These are phyloP conservation scores for Herminia tarsipennalis DNA, from an alignment of 2,888 invertebrate genomes.

Conservation along the genomic window DNA sequence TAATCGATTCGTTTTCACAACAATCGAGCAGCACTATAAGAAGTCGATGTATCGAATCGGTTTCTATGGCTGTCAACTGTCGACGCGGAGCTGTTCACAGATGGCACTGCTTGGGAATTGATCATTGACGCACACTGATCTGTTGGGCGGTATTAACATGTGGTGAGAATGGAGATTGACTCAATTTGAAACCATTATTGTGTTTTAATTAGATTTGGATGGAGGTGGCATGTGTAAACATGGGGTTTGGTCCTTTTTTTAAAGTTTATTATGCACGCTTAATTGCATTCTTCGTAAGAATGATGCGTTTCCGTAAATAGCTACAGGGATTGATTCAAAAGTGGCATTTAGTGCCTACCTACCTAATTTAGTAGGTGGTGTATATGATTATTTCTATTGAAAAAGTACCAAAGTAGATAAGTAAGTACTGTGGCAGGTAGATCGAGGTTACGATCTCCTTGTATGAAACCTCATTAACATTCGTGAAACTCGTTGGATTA, in stretches of 20 bases:
- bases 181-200: constrained; percentile 55
- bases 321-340: too few relatives aligned
- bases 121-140: constrained; percentile 58
- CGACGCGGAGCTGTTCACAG: constrained; percentile 64
- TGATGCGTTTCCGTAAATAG: too few relatives aligned
- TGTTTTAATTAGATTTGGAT: constrained; percentile 55
- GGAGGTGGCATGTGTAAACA: constrained; percentile 47
- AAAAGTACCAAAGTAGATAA: too few relatives aligned
- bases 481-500: too few relatives aligned
- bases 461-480: too few relatives aligned
- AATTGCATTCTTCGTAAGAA: too few relatives aligned
- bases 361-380: too few relatives aligned
- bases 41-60: constrained; percentile 75
- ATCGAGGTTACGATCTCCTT: too few relatives aligned
- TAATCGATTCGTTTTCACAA: constrained; percentile 50
- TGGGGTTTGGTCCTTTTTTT: constrained; percentile 11
- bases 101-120: constrained; percentile 68
- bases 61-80: constrained; percentile 68
- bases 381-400: too few relatives aligned
- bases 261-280: too few relatives aligned
- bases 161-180: constrained; percentile 51
- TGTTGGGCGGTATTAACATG: constrained; percentile 60
- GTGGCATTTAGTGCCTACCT: too few relatives aligned
- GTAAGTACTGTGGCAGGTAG: too few relatives aligned
- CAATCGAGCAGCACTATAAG: constrained; percentile 52